Conservation (phyloP, 1,140 invertebrate species). For the Drosophila serrata region DNA sequence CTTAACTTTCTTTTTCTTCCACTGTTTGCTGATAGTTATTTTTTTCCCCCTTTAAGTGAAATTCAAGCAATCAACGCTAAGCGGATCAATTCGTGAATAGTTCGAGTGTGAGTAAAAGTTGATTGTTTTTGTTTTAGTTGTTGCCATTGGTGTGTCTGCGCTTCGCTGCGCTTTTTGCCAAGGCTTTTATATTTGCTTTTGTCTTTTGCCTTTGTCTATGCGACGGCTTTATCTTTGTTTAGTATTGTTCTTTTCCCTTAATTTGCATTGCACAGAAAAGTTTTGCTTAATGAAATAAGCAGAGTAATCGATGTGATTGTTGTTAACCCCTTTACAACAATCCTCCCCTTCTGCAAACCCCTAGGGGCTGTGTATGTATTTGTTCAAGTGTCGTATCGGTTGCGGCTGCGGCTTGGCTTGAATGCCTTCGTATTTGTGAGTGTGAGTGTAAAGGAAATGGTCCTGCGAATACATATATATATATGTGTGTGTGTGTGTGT, state of each 20-base stretch:
- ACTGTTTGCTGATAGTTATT: slow-evolving; percentile 11
- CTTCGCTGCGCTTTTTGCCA: slow-evolving; percentile 54
- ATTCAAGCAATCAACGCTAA: slow-evolving; percentile 79
- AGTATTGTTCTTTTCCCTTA: slow-evolving; percentile 61
- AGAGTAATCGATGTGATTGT: slow-evolving; percentile 73
- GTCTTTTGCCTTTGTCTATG: slow-evolving; percentile 13
- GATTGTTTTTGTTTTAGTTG: slow-evolving; percentile 37
- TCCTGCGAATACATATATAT: slow-evolving; percentile 18
- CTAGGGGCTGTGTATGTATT: slow-evolving; percentile 51
- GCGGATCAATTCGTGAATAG: slow-evolving; percentile 76
- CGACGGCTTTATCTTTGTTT: slow-evolving; percentile 4
- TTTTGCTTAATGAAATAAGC: slow-evolving; percentile 77
- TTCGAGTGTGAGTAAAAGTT: slow-evolving; percentile 51
- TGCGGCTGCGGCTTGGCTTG: slow-evolving; percentile 76
- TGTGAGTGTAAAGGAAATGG: slow-evolving; percentile 30
- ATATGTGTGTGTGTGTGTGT: slow-evolving; percentile 19
- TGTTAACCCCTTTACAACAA: slow-evolving; percentile 30
- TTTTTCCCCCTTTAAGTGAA: slow-evolving; percentile 58
- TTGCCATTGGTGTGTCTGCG: slow-evolving; percentile 26
- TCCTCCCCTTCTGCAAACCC: slow-evolving; percentile 7
- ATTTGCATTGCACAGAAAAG: slow-evolving; percentile 69
- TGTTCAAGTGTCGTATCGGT: slow-evolving; percentile 81
- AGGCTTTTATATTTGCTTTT: slow-evolving; percentile 20
- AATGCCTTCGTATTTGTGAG: slow-evolving; percentile 33
- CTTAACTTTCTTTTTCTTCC: not conserved